Evolutionary conservation across 2,888 invertebrate species (phyloP).

Genomic region (Ptilodon capucinus): DNA sequence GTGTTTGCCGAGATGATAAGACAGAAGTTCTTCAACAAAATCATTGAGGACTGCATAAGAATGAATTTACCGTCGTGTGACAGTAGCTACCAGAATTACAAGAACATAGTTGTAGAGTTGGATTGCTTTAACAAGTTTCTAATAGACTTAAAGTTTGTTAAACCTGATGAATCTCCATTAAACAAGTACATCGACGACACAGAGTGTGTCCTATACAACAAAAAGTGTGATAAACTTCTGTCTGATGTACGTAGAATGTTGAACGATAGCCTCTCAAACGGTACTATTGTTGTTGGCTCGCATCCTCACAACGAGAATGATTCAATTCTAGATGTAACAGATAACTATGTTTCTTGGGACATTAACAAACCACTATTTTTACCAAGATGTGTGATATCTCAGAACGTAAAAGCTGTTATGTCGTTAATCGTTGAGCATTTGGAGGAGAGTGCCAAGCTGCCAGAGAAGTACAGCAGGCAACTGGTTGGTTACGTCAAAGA

Average conservation of each 20-base stretch:
- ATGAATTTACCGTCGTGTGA: conserved; percentile 70
- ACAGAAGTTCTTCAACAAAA: conserved; percentile 68
- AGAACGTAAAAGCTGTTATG: conserved; percentile 66
- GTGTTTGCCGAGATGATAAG: conserved; percentile 65
- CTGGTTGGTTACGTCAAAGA: conserved; percentile 66
- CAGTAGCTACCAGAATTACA: conserved; percentile 65
- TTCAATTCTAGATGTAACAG: conserved; percentile 50
- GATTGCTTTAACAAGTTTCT: conserved; percentile 74
- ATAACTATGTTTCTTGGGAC: conserved; percentile 53
- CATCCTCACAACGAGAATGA: conserved; percentile 41
- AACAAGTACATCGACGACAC: conserved; percentile 70
- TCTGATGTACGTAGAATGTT: conserved; percentile 61
- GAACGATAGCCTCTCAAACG: conserved; percentile 62
- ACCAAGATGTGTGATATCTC: conserved; percentile 70
- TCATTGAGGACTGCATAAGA: conserved; percentile 72
- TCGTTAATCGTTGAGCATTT: conserved; percentile 65
- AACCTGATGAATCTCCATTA: conserved; percentile 61
- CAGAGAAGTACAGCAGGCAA: conserved; percentile 62
- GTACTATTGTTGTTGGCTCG: conserved; percentile 58
- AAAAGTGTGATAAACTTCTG: conserved; percentile 72
- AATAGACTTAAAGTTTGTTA: conserved; percentile 72
- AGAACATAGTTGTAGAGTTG: conserved; percentile 66
- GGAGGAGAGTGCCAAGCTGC: conserved; percentile 64
- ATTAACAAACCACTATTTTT: conserved; percentile 65
- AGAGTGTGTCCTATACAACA: conserved; percentile 71